Evolutionary conservation across 2,888 invertebrate species (phyloP), one percentile per base, ranked within the genome.

Genomic region (Drosophila anceps): DNA sequence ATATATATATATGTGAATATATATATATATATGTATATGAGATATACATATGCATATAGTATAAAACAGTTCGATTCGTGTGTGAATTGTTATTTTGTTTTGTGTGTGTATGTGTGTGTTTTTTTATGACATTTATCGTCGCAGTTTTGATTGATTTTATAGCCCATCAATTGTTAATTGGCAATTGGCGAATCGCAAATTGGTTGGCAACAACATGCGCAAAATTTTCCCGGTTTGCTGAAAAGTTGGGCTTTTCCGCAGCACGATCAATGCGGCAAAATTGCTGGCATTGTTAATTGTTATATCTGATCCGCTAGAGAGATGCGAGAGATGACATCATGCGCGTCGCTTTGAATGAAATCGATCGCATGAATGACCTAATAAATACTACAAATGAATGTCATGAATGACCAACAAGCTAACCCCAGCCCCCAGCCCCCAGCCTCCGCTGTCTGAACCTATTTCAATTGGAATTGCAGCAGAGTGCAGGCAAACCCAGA

Each of bases 341-440:
- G 58, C 59, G 46, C 35, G 3, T 2, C 46, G 59, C 46, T 59
- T 73, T 74, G 75, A 67, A 66, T 73, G 68, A 84, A 86, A 88
- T 88, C 86, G 82, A 86, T 86, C 82, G 84, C 82, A 86, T 83
- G 85, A 88, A 85, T 86, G 85, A 84, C 76, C 84, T 84, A 84
- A 87, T 84, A 87, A 84, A 82, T 69, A 75, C 72, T 68, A 73
- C 79, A 85, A 73, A 73, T 73, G 74, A 78, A 70, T 73, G 76
- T 66, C 59, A 72, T 71, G 71, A 78, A 69, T 73, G 48, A 50
- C 48, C 48, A 48, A 48, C 48, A n/a, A 46, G 76, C 68, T 54
- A 70, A 1, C 41, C 43, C 43, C 57, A 70, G 4, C 41, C 43
- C 43, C 71, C 83, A 81, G 69, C 53, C 37, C 39, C 59, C 6